Evolutionary conservation across 1,140 invertebrate genomes (phyloP).

Genomic region (Heliothis subflexa): DNA sequence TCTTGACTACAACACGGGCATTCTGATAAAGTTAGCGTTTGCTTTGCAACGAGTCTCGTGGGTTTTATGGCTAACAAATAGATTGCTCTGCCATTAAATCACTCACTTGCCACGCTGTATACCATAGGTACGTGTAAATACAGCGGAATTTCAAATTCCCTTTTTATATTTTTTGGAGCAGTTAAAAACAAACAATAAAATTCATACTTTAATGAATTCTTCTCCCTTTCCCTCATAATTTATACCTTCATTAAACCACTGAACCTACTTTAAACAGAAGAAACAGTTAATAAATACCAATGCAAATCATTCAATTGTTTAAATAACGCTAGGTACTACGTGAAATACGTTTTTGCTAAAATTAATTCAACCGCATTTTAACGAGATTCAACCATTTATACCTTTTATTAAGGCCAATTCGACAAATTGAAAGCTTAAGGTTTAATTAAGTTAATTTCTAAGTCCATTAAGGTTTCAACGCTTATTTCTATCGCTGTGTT

Average conservation of each 20-base stretch:
- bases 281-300: constrained; percentile 20
- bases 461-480: constrained; percentile 34
- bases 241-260: background rate
- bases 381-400: constrained; percentile 40
- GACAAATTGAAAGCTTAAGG: constrained; percentile 46
- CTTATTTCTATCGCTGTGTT: constrained; percentile 12
- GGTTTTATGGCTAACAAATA: constrained; percentile 69
- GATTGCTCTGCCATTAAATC: constrained; percentile 65
- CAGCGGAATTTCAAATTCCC: too few relatives aligned
- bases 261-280: constrained; percentile 13
- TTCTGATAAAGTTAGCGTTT: constrained; percentile 81
- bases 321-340: constrained; percentile 16
- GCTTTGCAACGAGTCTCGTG: constrained; percentile 73
- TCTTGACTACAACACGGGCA: constrained; percentile 80
- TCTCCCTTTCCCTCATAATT: background rate
- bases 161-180: too few relatives aligned
- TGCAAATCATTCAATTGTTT: constrained; percentile 32
- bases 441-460: constrained; percentile 43
- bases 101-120: constrained; percentile 49
- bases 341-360: constrained; percentile 37
- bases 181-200: background rate
- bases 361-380: constrained; percentile 47
- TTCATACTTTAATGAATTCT: background rate
- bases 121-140: too few relatives aligned
- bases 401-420: constrained; percentile 45